Conservation (phyloP, 2,113 vertebrate species). For the Protobothrops mucrosquamatus region DNA sequence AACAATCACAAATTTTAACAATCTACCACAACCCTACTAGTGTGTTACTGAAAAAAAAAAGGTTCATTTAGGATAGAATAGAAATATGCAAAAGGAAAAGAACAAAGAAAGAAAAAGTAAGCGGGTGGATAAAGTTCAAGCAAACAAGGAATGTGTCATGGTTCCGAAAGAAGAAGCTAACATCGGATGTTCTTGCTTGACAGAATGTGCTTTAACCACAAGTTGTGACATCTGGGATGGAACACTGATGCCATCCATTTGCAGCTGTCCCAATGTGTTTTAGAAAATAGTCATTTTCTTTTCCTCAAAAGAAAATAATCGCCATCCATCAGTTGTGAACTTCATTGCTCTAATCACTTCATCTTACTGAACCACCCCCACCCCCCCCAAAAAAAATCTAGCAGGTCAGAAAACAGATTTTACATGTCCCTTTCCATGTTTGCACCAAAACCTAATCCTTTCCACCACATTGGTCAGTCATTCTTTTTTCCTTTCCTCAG, state of each 20-base stretch:
- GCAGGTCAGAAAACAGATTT: slow-evolving; percentile 13
- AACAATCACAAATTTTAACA: background rate
- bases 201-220: background rate
- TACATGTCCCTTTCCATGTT: slow-evolving; percentile 22
- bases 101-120: background rate
- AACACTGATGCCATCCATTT: background rate
- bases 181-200: too few species aligned
- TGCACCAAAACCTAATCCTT: slow-evolving; percentile 1
- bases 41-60: background rate
- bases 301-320: background rate
- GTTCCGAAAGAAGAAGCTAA: too few species aligned
- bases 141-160: background rate
- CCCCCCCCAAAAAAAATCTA: background rate
- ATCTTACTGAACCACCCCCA: background rate
- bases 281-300: background rate
- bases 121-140: background rate
- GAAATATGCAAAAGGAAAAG: background rate
- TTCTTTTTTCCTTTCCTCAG: background rate
- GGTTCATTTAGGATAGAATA: background rate
- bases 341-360: background rate
- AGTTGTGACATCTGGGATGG: background rate
- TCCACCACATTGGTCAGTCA: background rate
- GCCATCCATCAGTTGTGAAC: slow-evolving; percentile 5
- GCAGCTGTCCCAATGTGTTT: background rate
- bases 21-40: background rate